Evolutionary conservation across 2,797 vertebrate genomes (phyloP).

Genomic region (Schizopygopsis malacanthus): DNA sequence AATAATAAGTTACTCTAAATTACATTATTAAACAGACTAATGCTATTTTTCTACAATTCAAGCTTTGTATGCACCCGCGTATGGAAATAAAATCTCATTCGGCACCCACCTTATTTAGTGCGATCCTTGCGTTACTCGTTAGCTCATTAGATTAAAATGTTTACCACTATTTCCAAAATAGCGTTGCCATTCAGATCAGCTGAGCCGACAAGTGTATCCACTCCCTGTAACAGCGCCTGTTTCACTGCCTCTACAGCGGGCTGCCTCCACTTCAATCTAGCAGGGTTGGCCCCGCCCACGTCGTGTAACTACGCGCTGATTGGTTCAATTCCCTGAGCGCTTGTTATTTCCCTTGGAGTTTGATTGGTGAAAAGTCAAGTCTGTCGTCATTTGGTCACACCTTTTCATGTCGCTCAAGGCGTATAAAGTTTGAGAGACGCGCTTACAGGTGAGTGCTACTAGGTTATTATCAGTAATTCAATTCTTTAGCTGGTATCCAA

Average conservation of each 20-base stretch:
- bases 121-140: background rate
- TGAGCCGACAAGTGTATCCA: constrained; percentile 2
- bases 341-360: background rate
- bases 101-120: constrained; percentile 45
- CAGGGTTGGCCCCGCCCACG: constrained; percentile 37
- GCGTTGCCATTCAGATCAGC: constrained; percentile 8
- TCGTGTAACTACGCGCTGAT: constrained; percentile 32
- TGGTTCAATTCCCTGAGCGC: constrained; percentile 39
- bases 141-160: background rate
- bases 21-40: background rate
- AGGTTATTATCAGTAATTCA: background rate
- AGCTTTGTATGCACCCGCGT: background rate
- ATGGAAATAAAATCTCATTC: background rate
- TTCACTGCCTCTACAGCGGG: constrained; percentile 50
- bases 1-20: constrained; percentile 29
- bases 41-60: background rate
- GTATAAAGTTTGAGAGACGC: constrained; percentile 33
- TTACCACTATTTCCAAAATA: too few species aligned
- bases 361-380: constrained; percentile 62
- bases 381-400: constrained; percentile 54
- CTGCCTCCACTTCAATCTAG: constrained; percentile 50
- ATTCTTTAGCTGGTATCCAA: background rate
- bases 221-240: constrained; percentile 33
- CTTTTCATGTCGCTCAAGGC: constrained; percentile 53
- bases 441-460: constrained; percentile 11